A percentile compares a stretch with the other conserved stretches of the same genome.
These are phyloP conservation scores for Bombus pyrosoma DNA, from an alignment of 1,140 invertebrate genomes.

Conservation along the genomic window DNA sequence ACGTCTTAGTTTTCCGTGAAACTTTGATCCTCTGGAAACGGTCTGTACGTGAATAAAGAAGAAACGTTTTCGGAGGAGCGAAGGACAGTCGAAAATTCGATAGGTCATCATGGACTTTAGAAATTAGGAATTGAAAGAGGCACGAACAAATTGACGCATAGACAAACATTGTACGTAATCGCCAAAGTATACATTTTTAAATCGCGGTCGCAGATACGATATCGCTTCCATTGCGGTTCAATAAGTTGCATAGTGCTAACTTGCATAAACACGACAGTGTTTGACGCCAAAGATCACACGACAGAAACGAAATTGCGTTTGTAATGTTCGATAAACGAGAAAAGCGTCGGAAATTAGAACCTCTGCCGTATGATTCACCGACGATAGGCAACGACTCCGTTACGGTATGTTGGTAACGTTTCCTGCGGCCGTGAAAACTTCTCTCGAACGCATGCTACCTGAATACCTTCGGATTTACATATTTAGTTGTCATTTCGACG, in stretches of 20 bases:
- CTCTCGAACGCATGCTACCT: too few species aligned
- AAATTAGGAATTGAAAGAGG: too few species aligned
- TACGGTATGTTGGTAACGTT: not conserved
- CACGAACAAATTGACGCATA: not conserved
- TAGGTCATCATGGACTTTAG: fast-evolving
- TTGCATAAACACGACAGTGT: not conserved
- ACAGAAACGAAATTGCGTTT: not conserved
- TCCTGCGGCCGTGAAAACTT: too few species aligned
- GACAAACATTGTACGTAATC: not conserved
- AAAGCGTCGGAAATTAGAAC: not conserved
- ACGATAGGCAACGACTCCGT: not conserved
- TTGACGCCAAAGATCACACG: not conserved
- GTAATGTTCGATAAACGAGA: not conserved
- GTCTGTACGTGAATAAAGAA: not conserved
- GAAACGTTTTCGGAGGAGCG: not conserved
- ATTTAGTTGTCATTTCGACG: too few species aligned
- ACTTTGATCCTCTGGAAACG: not conserved
- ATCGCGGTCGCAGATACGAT: not conserved
- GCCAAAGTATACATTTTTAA: not conserved
- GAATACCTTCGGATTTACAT: too few species aligned
- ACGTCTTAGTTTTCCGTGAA: not conserved
- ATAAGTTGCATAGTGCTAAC: not conserved
- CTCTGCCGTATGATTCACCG: not conserved
- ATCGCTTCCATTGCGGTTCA: slow-evolving; percentile 7
- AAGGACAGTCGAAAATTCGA: not conserved